These are phyloP conservation scores for Drosophila ananassae DNA, from an alignment of 1,140 invertebrate species.

Conservation along the genomic window DNA sequence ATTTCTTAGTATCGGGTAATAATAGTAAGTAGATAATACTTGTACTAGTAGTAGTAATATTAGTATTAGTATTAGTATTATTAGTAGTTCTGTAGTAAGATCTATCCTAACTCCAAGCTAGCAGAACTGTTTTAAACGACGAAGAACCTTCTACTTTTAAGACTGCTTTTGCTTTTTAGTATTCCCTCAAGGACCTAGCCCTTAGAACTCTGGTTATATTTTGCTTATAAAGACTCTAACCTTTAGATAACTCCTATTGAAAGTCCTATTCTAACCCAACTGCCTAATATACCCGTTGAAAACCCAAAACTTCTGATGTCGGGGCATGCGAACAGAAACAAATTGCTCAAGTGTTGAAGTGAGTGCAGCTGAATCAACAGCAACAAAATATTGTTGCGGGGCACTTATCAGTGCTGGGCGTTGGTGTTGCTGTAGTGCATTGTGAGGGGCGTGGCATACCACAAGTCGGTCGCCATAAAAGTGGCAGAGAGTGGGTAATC, in stretches of 20 bases:
- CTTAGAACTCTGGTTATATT: too few relatives aligned
- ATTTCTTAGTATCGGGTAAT: too few relatives aligned
- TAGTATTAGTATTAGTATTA: too few relatives aligned
- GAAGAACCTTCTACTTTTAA: too few relatives aligned
- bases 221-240: too few relatives aligned
- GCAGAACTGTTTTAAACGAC: too few relatives aligned
- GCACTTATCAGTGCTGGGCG: conserved; percentile 57
- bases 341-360: conserved; percentile 74
- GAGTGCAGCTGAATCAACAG: conserved; percentile 72
- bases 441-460: conserved; percentile 43
- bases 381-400: conserved; percentile 63
- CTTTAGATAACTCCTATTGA: not conserved
- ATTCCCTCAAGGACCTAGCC: too few relatives aligned
- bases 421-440: not conserved
- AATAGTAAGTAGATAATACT: too few relatives aligned
- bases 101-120: too few relatives aligned
- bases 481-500: conserved; percentile 50
- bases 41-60: too few relatives aligned
- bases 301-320: not conserved
- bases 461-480: conserved; percentile 24
- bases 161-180: too few relatives aligned
- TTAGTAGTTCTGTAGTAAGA: too few relatives aligned
- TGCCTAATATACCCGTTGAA: not conserved
- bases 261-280: not conserved
- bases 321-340: conserved; percentile 57